Evolutionary conservation across 2,113 vertebrate genomes (phyloP).

Genomic region (Hemicordylus capensis): DNA sequence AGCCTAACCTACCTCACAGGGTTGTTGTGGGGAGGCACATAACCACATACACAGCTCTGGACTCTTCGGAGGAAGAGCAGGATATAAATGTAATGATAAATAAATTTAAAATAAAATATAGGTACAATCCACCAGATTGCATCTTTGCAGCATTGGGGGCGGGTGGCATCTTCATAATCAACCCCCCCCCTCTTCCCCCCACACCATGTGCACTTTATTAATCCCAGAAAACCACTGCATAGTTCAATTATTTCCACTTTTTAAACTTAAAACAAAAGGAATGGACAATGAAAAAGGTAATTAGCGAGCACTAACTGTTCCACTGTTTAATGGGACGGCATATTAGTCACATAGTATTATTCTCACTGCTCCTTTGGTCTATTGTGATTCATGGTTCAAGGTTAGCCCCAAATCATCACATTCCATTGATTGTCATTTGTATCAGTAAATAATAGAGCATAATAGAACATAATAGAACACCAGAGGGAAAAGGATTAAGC

Average conservation of each 20-base stretch:
- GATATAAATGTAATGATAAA: too few species aligned
- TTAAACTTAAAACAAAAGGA: conserved; percentile 4
- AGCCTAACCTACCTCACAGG: too few species aligned
- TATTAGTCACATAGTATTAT: neutral
- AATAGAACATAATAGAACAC: neutral
- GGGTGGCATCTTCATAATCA: too few species aligned
- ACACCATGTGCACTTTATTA: conserved; percentile 23
- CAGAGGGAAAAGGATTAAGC: neutral
- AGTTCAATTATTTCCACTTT: conserved; percentile 18
- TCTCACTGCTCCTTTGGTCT: neutral
- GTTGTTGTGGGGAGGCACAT: too few species aligned
- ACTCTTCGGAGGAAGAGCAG: too few species aligned
- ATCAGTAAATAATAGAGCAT: neutral
- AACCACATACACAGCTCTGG: too few species aligned
- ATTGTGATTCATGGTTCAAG: neutral
- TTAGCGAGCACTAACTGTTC: conserved; percentile 19
- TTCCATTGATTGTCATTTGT: neutral
- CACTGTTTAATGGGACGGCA: conserved; percentile 3
- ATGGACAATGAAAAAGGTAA: neutral
- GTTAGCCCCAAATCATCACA: neutral
- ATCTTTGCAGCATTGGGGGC: too few species aligned
- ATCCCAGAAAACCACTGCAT: neutral
- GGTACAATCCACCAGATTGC: too few species aligned
- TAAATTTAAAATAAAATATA: too few species aligned
- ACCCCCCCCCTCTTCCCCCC: neutral